These are phyloP conservation scores for Phragmatobia fuliginosa DNA, from an alignment of 2,888 invertebrate species.

Conservation along the genomic window DNA sequence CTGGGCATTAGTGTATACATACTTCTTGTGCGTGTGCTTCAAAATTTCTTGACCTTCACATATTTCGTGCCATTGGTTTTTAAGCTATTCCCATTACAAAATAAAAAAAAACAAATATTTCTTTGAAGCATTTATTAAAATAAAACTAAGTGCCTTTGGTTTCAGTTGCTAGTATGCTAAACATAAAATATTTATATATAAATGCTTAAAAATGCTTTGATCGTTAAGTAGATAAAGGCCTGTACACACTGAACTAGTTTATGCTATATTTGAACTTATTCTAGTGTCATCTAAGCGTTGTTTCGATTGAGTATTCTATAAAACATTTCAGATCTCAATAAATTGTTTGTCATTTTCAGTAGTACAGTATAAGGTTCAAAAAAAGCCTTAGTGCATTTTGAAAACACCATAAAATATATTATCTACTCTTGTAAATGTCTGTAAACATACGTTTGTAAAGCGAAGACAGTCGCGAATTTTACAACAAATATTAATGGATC, in stretches of 20 bases:
- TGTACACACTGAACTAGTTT: conserved; percentile 3
- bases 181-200: conserved; percentile 31
- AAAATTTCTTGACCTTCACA: conserved; percentile 22
- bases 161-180: conserved; percentile 21
- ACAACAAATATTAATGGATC: not conserved
- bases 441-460: not conserved
- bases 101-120: conserved; percentile 13
- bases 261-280: not conserved
- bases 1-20: not conserved
- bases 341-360: not conserved
- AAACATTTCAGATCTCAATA: not conserved
- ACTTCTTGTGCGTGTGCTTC: not conserved
- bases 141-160: conserved; percentile 37
- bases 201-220: conserved; percentile 34
- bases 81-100: conserved; percentile 12
- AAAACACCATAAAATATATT: not conserved
- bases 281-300: not conserved
- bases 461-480: not conserved
- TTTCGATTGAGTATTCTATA: not conserved
- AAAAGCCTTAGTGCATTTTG: not conserved
- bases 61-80: conserved; percentile 23
- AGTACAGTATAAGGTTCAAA: not conserved
- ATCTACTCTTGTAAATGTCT: not conserved
- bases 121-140: conserved; percentile 39
- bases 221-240: conserved; percentile 32